Base-by-base conservation (phyloP, 1,140 invertebrate species). In the Dreissena polymorpha region DNA sequence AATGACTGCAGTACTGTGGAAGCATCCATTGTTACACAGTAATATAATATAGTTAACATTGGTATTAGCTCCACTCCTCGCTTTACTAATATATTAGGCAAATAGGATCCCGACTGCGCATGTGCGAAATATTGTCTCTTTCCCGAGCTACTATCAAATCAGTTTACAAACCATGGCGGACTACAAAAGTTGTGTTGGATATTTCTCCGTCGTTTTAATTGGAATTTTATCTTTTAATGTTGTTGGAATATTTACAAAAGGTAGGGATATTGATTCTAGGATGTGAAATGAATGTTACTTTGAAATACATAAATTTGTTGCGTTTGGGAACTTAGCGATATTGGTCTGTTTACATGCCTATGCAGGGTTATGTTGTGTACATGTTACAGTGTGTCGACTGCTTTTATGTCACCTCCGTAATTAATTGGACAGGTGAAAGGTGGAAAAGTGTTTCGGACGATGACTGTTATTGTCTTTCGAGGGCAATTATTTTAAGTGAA, bases 221-320 rank as follows among this genome's bases (percentile, higher is more conserved):
- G 57, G 57, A 60, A 60, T 60, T 60, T 60, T 60, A 60, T 60
- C 57, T 60, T 60, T 60, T 60, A 60, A 23, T 10, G 21, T 60
- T 60, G 57, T 60, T 60, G 57, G 57, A 60, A 23, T 60, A 60
- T 23, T n/a, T 23, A 23, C 57, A 60, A 60, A 60, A 60, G 57
- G 57, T 60, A 60, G 57, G 57, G 12, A 23, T n/a, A 60, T 60
- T n/a, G 57, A 39, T 39, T 39, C 39, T 8, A 39, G 39, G 39
- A 8, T 39, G 39, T 39, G 39, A 39, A 39, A 39, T 39, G 39
- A 2, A 39, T 39, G 39, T 39, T 39, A 39, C 39, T 39, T 2
- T 39, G 39, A 39, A 39, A 39, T 39, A 39, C 2, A 5, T 5
- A 39, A 39, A 39, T 5, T 39, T 39, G 39, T 39, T 39, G 39